Evolutionary conservation across 1,140 invertebrate genomes (phyloP), one percentile per base, ranked within the genome.

Genomic region (Limonius californicus): DNA sequence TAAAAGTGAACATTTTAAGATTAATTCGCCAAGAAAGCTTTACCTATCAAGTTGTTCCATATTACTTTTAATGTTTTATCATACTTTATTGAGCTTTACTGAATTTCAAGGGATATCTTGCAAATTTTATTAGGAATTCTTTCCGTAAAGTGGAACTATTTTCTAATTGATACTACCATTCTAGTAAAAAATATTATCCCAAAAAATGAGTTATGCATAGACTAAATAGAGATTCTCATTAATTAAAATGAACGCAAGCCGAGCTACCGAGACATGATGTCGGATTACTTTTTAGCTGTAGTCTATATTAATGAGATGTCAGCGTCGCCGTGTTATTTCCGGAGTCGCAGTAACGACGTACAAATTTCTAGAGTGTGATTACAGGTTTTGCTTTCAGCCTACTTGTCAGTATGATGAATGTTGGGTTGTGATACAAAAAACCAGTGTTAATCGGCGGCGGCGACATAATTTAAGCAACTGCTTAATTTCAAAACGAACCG

Each of bases 261-360:
- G n/a, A 39, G 35, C 35, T 39, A 39, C n/a, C 35, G 8, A 39
- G 35, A 39, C 35, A 39, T 14, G 35, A 12, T 39, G 35, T 39
- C 35, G 35, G 35, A 39, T 39, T 39, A 39, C 35, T 39, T 39
- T 39, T 39, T 39, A 39, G 35, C 35, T 39, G 35, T 39, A 39
- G 35, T 39, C 35, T 39, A 39, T 39, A 39, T 39, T 39, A 39
- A 39, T 39, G 35, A 39, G 35, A 39, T 39, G 35, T 39, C 35
- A 39, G 35, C 8, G 35, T 39, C 35, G 35, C 35, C n/a, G 35
- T 39, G 35, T 39, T 39, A 39, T 39, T 39, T 39, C 35, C 35
- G 35, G 35, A 39, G 35, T 39, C 35, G 2, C 35, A 39, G 35
- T 39, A 39, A 39, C 35, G 35, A 39, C 35, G 35, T 39, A 39